Conservation (phyloP, 2,888 invertebrate species). For the Antitype chi region DNA sequence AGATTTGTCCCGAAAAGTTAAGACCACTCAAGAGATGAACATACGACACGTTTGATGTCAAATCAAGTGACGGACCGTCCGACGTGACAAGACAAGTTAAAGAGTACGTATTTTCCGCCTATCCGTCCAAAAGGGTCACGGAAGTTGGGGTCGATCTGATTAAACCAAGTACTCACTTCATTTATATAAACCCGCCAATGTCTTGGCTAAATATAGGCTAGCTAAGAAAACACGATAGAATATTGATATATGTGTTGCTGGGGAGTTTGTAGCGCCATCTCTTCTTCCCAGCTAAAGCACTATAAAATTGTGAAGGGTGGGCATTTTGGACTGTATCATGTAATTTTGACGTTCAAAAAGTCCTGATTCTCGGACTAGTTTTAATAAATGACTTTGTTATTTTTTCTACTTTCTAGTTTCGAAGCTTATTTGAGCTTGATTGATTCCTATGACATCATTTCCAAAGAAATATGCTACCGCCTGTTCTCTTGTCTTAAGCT, state of each 20-base stretch:
- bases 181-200: not conserved
- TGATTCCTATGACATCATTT: not conserved
- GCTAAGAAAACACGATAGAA: not conserved
- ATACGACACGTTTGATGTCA: slow-evolving; percentile 23
- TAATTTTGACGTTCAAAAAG: too few relatives aligned
- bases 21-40: slow-evolving; percentile 22
- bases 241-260: not conserved
- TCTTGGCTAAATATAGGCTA: not conserved
- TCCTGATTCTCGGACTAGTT: too few relatives aligned
- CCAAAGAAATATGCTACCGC: rapidly evolving
- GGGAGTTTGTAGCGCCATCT: too few relatives aligned
- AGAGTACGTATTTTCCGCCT: slow-evolving; percentile 14
- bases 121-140: not conserved
- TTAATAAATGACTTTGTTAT: too few relatives aligned
- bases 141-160: slow-evolving; percentile 14
- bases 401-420: not conserved
- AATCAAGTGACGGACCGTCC: slow-evolving; percentile 13
- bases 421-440: not conserved
- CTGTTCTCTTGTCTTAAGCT: too few relatives aligned
- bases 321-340: too few relatives aligned
- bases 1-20: slow-evolving; percentile 8
- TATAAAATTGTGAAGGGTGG: too few relatives aligned
- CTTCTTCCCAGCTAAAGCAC: too few relatives aligned
- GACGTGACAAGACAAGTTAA: slow-evolving; percentile 4
- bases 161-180: slow-evolving; percentile 1